Base-by-base conservation (phyloP, 2,888 invertebrate species). In the Tipula lateralis region DNA sequence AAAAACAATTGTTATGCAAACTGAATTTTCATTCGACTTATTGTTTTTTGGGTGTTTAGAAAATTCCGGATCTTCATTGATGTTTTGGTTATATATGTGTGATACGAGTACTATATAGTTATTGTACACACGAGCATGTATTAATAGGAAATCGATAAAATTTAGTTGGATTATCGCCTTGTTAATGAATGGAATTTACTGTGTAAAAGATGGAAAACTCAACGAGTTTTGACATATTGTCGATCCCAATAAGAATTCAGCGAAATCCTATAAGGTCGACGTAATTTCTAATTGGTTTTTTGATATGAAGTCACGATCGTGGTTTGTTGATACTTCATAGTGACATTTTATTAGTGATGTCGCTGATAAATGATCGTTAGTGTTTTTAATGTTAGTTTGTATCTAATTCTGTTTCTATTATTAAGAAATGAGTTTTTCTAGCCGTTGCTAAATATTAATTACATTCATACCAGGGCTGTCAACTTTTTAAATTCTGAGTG, bases 1-100 rank as follows among this genome's bases (percentile, higher is more conserved):
- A 66, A 24, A 24, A 66, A 66, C 66, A 66, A 66, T 66, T 66
- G 66, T 66, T 66, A 66, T 66, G 66, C 66, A 66, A 66, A 66
- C 24, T 24, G 24, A 24, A 66, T 66, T 66, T 66, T 66, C 66
- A 24, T 66, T 66, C 66, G 66, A 24, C n/a, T 66, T 24, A 9
- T 24, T 66, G 19, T 19, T 24, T 19, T 66, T 66, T 24, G 66
- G 66, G 12, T 66, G 66, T 24, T 24, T 66, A 66, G 66, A 66
- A 66, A 66, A 66, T 66, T 66, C 66, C 66, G 66, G 66, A 66
- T 24, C n/a, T 44, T 66, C 24, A 66, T 24, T 66, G 24, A 66
- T 66, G 66, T 19, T 24, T 24, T 66, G 24, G 24, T 66, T 66
- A 3, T 44, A 12, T 12, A 39, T 39, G 13, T 50, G 50, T 50